A percentile compares a stretch with the other conserved stretches of the same genome.
phyloP scores from a whole-genome alignment of 2,888 invertebrate species.

The Ectobius pallidus region DNA sequence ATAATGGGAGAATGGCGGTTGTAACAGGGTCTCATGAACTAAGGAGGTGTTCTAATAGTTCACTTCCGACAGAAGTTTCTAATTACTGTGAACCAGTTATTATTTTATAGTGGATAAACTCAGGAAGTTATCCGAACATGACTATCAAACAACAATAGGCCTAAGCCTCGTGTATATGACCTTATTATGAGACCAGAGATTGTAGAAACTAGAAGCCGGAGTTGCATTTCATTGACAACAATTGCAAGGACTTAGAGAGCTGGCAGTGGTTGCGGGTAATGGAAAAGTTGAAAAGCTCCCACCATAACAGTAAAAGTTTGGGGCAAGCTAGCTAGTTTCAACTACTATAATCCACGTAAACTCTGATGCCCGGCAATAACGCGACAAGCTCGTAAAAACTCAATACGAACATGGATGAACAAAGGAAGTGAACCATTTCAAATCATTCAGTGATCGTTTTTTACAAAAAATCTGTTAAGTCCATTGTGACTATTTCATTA shows the following conservation, averaged over 20 bases:
- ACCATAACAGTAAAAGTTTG: conserved; percentile 25
- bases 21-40: too few species aligned
- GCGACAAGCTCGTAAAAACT: neutral
- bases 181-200: neutral
- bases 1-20: too few species aligned
- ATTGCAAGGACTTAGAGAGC: neutral
- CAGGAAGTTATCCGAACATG: neutral
- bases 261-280: conserved; percentile 3
- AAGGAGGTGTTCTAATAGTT: too few species aligned
- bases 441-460: neutral
- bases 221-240: conserved; percentile 24
- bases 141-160: conserved; percentile 5
- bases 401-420: neutral
- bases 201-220: neutral
- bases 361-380: neutral
- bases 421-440: neutral
- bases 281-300: conserved; percentile 12
- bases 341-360: conserved; percentile 1
- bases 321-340: conserved; percentile 15
- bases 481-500: neutral
- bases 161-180: neutral
- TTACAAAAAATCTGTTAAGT: neutral
- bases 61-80: too few species aligned
- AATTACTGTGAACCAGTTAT: too few species aligned
- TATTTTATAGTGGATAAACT: too few species aligned